These are phyloP conservation scores for Archivesica marissinica DNA, from an alignment of 1,140 invertebrate genomes.

Conservation along the genomic window DNA sequence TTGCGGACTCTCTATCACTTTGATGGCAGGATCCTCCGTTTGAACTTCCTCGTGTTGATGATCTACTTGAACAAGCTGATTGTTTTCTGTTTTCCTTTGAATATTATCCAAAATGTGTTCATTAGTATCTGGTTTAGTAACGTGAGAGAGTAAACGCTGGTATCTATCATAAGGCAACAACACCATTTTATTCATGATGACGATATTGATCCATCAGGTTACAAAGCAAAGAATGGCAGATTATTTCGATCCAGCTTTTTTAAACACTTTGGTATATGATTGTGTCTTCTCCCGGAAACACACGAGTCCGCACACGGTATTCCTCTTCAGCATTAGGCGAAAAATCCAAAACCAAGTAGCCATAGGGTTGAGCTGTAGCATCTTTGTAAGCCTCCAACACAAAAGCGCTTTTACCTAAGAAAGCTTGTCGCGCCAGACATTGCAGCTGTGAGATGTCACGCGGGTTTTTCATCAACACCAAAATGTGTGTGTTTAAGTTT, in stretches of 20 bases:
- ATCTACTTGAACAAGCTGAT: too few relatives aligned
- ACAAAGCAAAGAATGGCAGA: background rate
- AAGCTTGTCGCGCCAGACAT: constrained; percentile 29
- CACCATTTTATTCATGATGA: constrained; percentile 50
- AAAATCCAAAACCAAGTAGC: constrained; percentile 51
- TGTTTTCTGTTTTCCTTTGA: too few relatives aligned
- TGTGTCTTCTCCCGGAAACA: constrained; percentile 47
- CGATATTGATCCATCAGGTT: background rate
- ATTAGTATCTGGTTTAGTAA: too few relatives aligned
- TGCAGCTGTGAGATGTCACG: constrained; percentile 48
- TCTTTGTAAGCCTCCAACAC: constrained; percentile 55
- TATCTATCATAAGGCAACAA: constrained; percentile 47
- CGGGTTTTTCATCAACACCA: constrained; percentile 46
- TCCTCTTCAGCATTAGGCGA: background rate
- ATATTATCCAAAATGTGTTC: too few relatives aligned
- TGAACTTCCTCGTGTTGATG: too few relatives aligned
- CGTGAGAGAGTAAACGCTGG: constrained; percentile 12
- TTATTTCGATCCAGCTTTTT: too few relatives aligned
- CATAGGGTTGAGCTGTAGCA: constrained; percentile 26
- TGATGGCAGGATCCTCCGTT: too few relatives aligned
- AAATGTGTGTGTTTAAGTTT: constrained; percentile 24
- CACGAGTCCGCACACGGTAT: background rate
- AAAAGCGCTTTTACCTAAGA: constrained; percentile 19
- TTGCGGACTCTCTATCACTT: too few relatives aligned
- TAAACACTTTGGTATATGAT: constrained; percentile 47